Base-by-base conservation (phyloP, 2,888 invertebrate species). In the Netelia inedita region DNA sequence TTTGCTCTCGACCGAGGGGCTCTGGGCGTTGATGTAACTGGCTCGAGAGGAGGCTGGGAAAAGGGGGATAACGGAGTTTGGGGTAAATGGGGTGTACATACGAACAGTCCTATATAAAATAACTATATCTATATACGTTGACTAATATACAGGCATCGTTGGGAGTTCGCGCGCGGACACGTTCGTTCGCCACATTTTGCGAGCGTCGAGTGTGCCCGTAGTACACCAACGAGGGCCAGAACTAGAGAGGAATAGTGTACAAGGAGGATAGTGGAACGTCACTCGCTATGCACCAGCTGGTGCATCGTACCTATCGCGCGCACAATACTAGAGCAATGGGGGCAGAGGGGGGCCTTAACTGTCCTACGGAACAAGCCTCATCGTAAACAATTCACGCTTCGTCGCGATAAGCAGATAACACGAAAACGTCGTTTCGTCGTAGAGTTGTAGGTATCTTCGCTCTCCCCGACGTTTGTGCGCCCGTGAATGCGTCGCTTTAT, bases 371-470 rank as follows among this genome's bases (percentile, higher is more conserved):
- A 81, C 81, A 78, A 78, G 69, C 78, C 84, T 79, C 84, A 65
- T 81, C 76, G 73, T 81, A 74, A 85, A 85, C 81, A 81, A 82
- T 81, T 82, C 69, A 59, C 72, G 53, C 78, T 79, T 78, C 50
- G 84, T 81, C 55, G 84, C 59, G 78, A 81, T 79, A 82, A 69
- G 46, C 68, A 72, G 63, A 78, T 71, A 75, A 83, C 80, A 61
- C 72, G 72, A 61, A 16, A 81, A 63, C 19, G 61, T 66, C n/a
- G 66, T 50, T 21, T 19, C 57, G 2, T 57, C 19, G 21, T 53
- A 57, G 21, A 57, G 50, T 61, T 59, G 0, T n/a, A n/a, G n/a
- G n/a, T 43, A 21, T 2, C 66, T 46, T 35, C 61, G 16, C 59
- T 0, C 19, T 66, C 19, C 28, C 41, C n/a, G 41, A 63, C 28